A percentile compares a stretch with the other conserved stretches of the same genome.
These are phyloP conservation scores for Falco naumanni DNA, from an alignment of 2,797 vertebrate species.

Conservation along the genomic window DNA sequence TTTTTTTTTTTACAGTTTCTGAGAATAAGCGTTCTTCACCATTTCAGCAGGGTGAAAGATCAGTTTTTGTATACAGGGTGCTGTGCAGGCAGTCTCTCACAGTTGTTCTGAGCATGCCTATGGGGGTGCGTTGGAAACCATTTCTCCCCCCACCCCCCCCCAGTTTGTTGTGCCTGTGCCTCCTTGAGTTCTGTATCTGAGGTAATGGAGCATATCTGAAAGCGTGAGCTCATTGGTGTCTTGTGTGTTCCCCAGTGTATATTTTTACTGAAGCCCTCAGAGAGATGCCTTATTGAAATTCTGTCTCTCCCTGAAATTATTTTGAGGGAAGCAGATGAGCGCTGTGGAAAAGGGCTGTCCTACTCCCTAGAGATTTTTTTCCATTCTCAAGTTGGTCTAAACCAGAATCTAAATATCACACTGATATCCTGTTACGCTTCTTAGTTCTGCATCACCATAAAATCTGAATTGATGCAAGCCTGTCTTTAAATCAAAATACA, in stretches of 20 bases:
- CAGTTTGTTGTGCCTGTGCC: background rate
- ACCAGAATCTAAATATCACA: background rate
- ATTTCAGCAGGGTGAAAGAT: background rate
- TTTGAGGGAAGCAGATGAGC: background rate
- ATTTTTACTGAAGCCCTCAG: background rate
- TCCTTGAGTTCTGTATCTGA: background rate
- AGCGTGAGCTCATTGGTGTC: background rate
- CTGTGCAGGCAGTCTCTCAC: background rate
- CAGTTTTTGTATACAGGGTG: background rate
- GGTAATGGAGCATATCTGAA: background rate
- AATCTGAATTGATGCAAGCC: background rate
- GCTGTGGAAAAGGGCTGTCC: background rate
- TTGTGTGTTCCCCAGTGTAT: background rate
- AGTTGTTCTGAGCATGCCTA: accelerated
- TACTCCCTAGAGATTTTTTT: background rate
- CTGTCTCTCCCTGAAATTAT: background rate
- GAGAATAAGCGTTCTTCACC: too few species aligned
- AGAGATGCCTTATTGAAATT: slow-evolving; percentile 21
- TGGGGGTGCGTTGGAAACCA: background rate
- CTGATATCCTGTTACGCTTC: background rate
- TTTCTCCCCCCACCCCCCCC: background rate
- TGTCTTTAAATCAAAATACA: background rate
- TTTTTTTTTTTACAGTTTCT: background rate
- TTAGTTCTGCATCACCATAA: background rate
- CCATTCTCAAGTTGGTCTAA: background rate